Percentiles rank a stretch among this genome's conserved stretches.
phyloP scores from a whole-genome alignment of 2,797 vertebrate genomes.

The Tragelaphus oryx region DNA sequence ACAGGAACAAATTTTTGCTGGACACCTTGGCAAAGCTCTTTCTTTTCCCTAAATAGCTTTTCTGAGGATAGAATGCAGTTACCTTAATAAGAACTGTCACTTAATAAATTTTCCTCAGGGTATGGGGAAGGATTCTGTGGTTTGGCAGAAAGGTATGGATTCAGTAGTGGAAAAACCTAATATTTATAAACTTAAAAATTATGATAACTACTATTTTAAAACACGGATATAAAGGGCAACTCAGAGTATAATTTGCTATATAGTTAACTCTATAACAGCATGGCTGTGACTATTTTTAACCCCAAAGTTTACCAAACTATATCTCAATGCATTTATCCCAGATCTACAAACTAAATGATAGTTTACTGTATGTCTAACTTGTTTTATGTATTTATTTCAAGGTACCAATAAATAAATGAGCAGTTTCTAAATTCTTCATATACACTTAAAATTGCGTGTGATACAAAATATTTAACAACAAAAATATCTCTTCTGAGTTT shows the following conservation, averaged over 20 bases:
- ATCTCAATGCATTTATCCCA: background rate
- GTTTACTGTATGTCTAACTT: background rate
- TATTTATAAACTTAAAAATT: background rate
- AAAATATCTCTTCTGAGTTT: background rate
- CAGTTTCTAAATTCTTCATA: background rate
- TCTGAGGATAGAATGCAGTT: slow-evolving; percentile 14
- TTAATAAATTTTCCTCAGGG: slow-evolving; percentile 52
- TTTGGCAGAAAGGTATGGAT: background rate
- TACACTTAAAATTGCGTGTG: background rate
- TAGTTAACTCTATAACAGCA: background rate
- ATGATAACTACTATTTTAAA: background rate
- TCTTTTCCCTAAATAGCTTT: slow-evolving; percentile 26
- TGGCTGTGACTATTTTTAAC: background rate
- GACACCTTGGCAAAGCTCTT: slow-evolving; percentile 11
- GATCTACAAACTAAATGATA: background rate
- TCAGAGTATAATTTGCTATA: background rate
- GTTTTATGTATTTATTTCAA: background rate
- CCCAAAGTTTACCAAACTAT: background rate
- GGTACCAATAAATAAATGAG: background rate
- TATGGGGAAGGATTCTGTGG: background rate
- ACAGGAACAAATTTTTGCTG: slow-evolving; percentile 28
- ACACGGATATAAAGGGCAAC: background rate
- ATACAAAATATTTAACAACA: background rate
- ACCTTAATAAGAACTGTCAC: slow-evolving; percentile 53
- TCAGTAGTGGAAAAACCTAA: background rate